Conservation (phyloP, 2,113 vertebrate genomes). For the Spheniscus mendiculus region DNA sequence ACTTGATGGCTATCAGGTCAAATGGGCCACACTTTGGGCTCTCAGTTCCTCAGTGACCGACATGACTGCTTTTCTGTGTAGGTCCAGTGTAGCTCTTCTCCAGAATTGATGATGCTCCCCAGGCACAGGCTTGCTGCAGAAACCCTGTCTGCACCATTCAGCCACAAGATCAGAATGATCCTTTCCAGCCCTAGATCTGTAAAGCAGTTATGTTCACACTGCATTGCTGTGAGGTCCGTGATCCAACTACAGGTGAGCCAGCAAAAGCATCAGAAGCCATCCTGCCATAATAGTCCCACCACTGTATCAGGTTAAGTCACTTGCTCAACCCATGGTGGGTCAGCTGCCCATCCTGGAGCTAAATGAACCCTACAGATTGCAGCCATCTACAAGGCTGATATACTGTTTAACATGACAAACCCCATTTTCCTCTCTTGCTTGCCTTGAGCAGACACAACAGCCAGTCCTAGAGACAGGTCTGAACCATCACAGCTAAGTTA, state of each 20-base stretch:
- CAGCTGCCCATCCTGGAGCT: background rate
- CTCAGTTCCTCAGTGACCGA: background rate
- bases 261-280: background rate
- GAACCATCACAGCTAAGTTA: background rate
- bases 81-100: background rate
- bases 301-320: background rate
- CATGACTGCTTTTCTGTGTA: background rate
- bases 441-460: background rate
- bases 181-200: background rate
- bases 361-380: background rate
- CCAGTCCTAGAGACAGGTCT: background rate
- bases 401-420: background rate
- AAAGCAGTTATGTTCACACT: background rate
- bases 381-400: background rate
- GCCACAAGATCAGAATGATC: background rate
- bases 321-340: background rate
- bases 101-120: background rate
- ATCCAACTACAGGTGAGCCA: background rate
- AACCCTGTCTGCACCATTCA: background rate
- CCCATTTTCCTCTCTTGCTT: background rate
- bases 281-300: fast-evolving
- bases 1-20: fast-evolving
- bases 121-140: background rate
- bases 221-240: background rate
- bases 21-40: background rate